These are phyloP conservation scores for Crambe crambe DNA, from an alignment of 37 sponge, comb jelly and placozoan species.

Conservation along the genomic window DNA sequence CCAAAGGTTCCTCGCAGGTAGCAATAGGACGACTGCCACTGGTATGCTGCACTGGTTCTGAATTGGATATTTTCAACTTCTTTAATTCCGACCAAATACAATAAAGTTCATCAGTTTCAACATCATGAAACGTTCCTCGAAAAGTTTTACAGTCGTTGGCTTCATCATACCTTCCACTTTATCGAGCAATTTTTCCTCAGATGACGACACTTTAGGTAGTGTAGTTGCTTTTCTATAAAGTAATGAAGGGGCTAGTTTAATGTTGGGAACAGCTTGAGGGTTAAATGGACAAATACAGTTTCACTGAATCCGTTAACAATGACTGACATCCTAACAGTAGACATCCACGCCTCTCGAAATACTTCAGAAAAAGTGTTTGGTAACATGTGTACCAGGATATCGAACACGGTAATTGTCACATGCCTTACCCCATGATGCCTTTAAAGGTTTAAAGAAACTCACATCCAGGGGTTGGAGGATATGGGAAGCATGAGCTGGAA, in stretches of 20 bases:
- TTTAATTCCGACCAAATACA: constrained; percentile 22
- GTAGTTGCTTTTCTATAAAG: not conserved
- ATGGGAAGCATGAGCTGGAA: constrained; percentile 49
- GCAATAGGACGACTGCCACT: too few relatives aligned
- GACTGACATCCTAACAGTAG: constrained; percentile 17
- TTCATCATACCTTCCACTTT: constrained; percentile 8
- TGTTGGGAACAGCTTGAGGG: not conserved
- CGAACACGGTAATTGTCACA: not conserved
- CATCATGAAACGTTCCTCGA: constrained; percentile 51
- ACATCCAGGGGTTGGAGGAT: constrained; percentile 30
- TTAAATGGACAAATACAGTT: constrained; percentile 36
- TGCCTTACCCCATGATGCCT: constrained; percentile 1
- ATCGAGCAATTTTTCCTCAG: not conserved
- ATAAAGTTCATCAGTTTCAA: constrained; percentile 30
- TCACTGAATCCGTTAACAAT: constrained; percentile 40
- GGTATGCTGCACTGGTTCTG: too few relatives aligned
- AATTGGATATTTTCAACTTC: not conserved
- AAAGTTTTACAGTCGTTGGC: constrained; percentile 1
- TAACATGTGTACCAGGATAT: constrained; percentile 10
- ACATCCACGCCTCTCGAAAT: constrained; percentile 38
- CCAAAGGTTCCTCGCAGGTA: too few relatives aligned
- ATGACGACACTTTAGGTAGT: not conserved
- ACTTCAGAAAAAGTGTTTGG: constrained; percentile 35
- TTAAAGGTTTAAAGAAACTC: constrained; percentile 28
- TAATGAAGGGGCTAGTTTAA: not conserved